A percentile compares a stretch with the other conserved stretches of the same genome.
Evolutionary conservation across 2,113 vertebrate genomes (phyloP).

Genomic region (Mirza zaza): DNA sequence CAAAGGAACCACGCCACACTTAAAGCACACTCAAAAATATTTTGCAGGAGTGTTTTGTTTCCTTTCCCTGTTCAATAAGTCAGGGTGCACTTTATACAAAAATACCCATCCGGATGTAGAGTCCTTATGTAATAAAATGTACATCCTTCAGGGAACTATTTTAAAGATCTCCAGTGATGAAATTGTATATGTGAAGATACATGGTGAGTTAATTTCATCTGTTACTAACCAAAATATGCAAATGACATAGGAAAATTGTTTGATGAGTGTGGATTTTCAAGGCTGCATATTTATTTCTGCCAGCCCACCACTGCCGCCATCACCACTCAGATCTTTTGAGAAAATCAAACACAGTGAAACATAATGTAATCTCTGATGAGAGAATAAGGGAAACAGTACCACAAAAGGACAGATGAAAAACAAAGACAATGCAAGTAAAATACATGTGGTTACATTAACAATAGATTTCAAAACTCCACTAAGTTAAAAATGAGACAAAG

Average conservation of each 20-base stretch:
- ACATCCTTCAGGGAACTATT: background rate
- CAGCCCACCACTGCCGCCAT: background rate
- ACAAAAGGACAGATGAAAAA: background rate
- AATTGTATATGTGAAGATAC: background rate
- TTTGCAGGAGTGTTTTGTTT: slow-evolving; percentile 50
- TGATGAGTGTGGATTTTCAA: slow-evolving; percentile 58
- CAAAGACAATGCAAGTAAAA: accelerated
- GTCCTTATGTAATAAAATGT: background rate
- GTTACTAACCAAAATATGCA: slow-evolving; percentile 56
- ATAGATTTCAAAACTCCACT: background rate
- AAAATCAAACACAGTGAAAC: background rate
- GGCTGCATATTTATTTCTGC: slow-evolving; percentile 40
- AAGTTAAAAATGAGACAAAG: background rate
- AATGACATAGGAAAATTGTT: background rate
- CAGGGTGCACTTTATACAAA: background rate
- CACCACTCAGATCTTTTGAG: background rate
- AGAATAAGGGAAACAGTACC: background rate
- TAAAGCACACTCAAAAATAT: slow-evolving; percentile 63
- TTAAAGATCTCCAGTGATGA: background rate
- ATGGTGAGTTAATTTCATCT: slow-evolving; percentile 27
- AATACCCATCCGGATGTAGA: background rate
- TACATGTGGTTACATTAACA: accelerated
- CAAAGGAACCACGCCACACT: slow-evolving; percentile 51
- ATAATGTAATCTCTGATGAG: background rate
- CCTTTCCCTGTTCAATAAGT: slow-evolving; percentile 25